A percentile compares a stretch with the other conserved stretches of the same genome.
These are phyloP conservation scores for Stichopus horrens DNA, from an alignment of 53 echinoderm and acorn worm species.

Conservation along the genomic window DNA sequence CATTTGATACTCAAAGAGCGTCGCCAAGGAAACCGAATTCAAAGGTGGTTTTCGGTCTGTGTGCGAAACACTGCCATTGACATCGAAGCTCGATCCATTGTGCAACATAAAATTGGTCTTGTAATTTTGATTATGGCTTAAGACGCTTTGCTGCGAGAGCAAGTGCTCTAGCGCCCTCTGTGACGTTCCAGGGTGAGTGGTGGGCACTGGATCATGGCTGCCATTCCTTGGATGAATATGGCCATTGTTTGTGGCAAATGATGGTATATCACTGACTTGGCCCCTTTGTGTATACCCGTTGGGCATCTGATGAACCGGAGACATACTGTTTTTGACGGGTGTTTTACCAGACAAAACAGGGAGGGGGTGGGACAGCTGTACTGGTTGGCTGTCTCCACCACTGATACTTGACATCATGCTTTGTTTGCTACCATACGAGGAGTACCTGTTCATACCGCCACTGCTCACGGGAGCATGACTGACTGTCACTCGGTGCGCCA, in stretches of 20 bases:
- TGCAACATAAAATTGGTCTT: slow-evolving; percentile 42
- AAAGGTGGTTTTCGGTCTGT: slow-evolving; percentile 19
- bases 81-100: slow-evolving; percentile 17
- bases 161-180: slow-evolving; percentile 42
- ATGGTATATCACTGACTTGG: neutral
- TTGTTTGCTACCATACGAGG: slow-evolving; percentile 8
- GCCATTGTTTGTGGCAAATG: neutral
- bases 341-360: neutral
- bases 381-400: neutral
- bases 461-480: neutral
- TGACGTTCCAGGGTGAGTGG: slow-evolving; percentile 15
- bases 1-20: slow-evolving; percentile 47
- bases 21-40: slow-evolving; percentile 23
- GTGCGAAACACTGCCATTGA: slow-evolving; percentile 9
- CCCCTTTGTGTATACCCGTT: slow-evolving; percentile 17
- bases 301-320: slow-evolving; percentile 12
- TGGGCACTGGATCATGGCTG: neutral
- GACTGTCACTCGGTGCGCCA: neutral
- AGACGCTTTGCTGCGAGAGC: slow-evolving; percentile 42
- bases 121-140: slow-evolving; percentile 23
- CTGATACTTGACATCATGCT: slow-evolving; percentile 22
- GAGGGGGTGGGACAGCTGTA: neutral
- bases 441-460: slow-evolving; percentile 13
- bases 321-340: neutral
- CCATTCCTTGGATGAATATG: slow-evolving; percentile 5